These are phyloP conservation scores for Baronia brevicornis DNA, from an alignment of 2,888 invertebrate species.

Conservation along the genomic window DNA sequence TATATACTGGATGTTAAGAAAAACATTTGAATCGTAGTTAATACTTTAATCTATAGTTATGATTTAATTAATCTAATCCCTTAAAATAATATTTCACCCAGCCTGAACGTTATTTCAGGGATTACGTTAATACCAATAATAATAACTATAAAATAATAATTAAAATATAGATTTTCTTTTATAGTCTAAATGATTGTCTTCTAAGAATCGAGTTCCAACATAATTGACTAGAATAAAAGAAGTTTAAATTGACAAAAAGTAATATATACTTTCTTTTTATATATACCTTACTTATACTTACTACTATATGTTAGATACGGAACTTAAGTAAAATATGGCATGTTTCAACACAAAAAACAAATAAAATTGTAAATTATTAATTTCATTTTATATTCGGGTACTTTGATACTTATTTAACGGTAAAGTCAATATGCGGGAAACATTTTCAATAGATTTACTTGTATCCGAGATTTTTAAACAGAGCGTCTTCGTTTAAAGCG, in stretches of 20 bases:
- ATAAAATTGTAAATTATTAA: slow-evolving; percentile 3
- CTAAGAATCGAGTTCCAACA: too few species aligned
- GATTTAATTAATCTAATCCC: slow-evolving; percentile 19
- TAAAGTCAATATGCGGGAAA: slow-evolving; percentile 1
- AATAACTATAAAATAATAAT: slow-evolving; percentile 13
- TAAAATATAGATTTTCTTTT: too few species aligned
- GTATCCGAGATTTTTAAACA: slow-evolving; percentile 54
- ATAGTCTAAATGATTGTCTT: too few species aligned
- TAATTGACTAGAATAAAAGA: slow-evolving; percentile 38
- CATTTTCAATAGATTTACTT: slow-evolving; percentile 31
- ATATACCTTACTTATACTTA: too few species aligned
- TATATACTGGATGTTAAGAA: not conserved
- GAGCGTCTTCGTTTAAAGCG: slow-evolving; percentile 40
- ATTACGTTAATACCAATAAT: slow-evolving; percentile 16
- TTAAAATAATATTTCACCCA: slow-evolving; percentile 50
- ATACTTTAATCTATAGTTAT: not conserved
- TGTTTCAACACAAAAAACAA: slow-evolving; percentile 3
- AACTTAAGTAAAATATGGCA: slow-evolving; percentile 7
- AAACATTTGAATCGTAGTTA: not conserved
- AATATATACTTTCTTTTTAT: too few species aligned
- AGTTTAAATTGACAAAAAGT: too few species aligned
- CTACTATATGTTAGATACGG: too few species aligned
- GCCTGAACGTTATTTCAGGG: slow-evolving; percentile 47
- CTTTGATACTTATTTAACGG: slow-evolving; percentile 1
- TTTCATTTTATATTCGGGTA: slow-evolving; percentile 7